Percentiles rank a stretch among this genome's conserved stretches.
Evolutionary conservation across 1,140 invertebrate species (phyloP).

Genomic region (Drosophila gunungcola): DNA sequence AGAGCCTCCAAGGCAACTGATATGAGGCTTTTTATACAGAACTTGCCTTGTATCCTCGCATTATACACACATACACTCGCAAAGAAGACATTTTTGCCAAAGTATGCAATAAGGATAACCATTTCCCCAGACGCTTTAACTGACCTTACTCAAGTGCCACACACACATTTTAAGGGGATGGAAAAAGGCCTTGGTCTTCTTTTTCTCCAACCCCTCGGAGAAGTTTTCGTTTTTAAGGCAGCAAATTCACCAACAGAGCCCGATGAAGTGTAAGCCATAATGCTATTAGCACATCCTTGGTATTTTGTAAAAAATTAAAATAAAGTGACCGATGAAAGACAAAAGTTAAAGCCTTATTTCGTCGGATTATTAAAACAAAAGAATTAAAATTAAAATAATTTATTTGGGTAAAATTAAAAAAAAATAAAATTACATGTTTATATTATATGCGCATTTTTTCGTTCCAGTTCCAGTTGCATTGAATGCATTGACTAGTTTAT

Average conservation of each 20-base stretch:
- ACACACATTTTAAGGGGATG: neutral
- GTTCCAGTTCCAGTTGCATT: neutral
- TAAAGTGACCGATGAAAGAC: neutral
- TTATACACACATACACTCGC: constrained; percentile 11
- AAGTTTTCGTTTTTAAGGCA: neutral
- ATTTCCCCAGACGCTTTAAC: constrained; percentile 73
- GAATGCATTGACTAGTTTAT: neutral
- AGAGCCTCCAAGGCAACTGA: constrained; percentile 27
- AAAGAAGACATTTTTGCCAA: constrained; percentile 38
- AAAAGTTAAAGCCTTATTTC: no score
- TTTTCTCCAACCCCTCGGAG: neutral
- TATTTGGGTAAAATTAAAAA: no score
- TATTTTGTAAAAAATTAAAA: constrained; percentile 5
- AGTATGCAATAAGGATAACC: constrained; percentile 75
- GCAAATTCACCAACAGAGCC: neutral
- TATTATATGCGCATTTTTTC: neutral
- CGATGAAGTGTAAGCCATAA: constrained; percentile 29
- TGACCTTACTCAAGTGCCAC: constrained; percentile 73
- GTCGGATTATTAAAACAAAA: no score
- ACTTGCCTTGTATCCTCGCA: constrained; percentile 2
- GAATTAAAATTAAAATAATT: no score
- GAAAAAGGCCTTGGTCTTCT: constrained; percentile 20
- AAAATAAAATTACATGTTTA: neutral
- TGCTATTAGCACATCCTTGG: constrained; percentile 17
- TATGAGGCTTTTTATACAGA: constrained; percentile 13